Conservation (phyloP, 2,797 vertebrate species). For the Chelmon rostratus region DNA sequence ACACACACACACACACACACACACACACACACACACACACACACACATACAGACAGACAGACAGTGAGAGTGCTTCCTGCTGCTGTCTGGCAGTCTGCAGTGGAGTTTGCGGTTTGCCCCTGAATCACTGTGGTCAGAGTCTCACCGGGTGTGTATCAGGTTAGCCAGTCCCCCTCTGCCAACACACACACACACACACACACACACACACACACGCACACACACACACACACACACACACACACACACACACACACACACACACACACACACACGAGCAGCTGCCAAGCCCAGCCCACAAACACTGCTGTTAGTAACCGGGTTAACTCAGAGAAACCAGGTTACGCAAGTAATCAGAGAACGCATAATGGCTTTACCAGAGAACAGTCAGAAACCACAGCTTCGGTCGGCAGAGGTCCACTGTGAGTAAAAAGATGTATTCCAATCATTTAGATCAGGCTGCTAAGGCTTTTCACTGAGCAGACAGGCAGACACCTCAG, state of each 20-base stretch:
- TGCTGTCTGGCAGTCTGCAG: constrained; percentile 58
- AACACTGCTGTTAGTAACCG: constrained; percentile 32
- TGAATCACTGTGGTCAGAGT: constrained; percentile 62
- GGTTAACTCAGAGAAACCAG: constrained; percentile 37
- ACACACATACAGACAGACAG: constrained; percentile 19
- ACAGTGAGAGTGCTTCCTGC: constrained; percentile 54
- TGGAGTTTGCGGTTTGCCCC: constrained; percentile 59
- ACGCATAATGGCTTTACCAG: constrained; percentile 47
- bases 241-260: constrained; percentile 24
- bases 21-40: background rate
- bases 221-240: constrained; percentile 38
- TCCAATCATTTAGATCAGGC: constrained; percentile 28
- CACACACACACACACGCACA: constrained; percentile 25
- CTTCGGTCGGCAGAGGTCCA: constrained; percentile 6
- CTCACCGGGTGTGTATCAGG: constrained; percentile 57
- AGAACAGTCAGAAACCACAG: constrained; percentile 20
- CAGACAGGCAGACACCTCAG: constrained; percentile 21
- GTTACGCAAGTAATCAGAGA: constrained; percentile 42
- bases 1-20: background rate
- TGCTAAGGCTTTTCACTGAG: constrained; percentile 3
- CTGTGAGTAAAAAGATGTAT: constrained; percentile 11
- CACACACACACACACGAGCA: constrained; percentile 22
- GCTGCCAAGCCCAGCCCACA: constrained; percentile 31
- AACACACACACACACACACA: constrained; percentile 41
- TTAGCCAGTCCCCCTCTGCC: constrained; percentile 49